Conservation (phyloP, 2,113 vertebrate genomes). For the Spheniscus mendiculus region DNA sequence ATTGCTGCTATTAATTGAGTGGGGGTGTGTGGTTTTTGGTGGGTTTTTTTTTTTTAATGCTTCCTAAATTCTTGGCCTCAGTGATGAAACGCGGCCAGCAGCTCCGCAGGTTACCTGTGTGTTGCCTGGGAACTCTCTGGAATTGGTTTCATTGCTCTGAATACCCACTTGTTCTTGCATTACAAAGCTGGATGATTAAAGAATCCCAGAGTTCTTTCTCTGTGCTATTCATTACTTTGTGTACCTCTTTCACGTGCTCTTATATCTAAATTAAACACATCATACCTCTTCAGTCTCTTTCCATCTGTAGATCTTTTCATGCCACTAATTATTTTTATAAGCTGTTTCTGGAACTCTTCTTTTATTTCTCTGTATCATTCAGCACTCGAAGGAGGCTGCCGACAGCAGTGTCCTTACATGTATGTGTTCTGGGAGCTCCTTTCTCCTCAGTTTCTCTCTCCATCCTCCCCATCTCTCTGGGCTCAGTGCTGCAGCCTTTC, state of each 20-base stretch:
- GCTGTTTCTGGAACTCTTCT: background rate
- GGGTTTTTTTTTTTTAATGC: background rate
- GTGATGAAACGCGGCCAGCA: background rate
- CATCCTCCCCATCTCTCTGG: background rate
- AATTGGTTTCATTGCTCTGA: constrained; percentile 34
- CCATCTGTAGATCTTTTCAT: constrained; percentile 42
- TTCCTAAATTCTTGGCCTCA: background rate
- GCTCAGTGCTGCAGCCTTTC: background rate
- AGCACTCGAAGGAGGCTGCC: background rate
- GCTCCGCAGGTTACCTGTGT: background rate
- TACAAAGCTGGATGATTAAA: constrained; percentile 42
- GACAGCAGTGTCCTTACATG: background rate
- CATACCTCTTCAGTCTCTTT: constrained; percentile 23
- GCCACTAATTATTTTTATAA: constrained; percentile 29
- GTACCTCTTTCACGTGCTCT: constrained; percentile 5
- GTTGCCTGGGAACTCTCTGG: background rate
- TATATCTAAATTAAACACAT: constrained; percentile 34
- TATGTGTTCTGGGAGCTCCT: background rate
- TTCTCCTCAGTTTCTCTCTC: background rate
- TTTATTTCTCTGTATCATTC: background rate
- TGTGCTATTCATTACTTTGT: constrained; percentile 26
- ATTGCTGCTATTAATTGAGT: background rate
- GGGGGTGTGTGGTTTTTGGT: fast-evolving
- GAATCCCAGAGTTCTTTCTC: background rate
- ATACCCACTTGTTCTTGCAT: constrained; percentile 43